Conservation (phyloP, 1,140 invertebrate genomes). For the Grapholita molesta region DNA sequence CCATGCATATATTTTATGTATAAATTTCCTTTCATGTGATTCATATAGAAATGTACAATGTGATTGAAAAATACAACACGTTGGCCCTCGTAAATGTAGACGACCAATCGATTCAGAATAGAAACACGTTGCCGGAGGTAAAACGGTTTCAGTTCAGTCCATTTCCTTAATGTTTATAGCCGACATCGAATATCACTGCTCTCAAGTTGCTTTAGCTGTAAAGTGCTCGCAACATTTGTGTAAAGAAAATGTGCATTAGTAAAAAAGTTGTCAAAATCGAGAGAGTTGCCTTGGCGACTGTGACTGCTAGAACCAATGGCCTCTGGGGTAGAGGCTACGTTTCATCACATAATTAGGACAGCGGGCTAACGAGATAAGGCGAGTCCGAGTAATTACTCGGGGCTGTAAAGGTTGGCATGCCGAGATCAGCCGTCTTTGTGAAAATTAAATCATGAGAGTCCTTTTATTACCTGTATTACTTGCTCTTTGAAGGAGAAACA, state of each 20-base stretch:
- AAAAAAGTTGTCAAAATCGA: not conserved
- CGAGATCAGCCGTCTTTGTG: conserved; percentile 7
- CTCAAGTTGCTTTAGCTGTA: not conserved
- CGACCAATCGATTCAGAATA: not conserved
- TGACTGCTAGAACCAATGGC: not conserved
- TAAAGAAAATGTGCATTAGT: too few relatives aligned
- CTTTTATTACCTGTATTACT: not conserved
- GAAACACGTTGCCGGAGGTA: not conserved
- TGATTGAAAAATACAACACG: not conserved
- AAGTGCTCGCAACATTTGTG: too few relatives aligned
- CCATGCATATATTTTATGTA: too few relatives aligned
- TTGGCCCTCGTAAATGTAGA: not conserved
- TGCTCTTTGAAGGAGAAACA: not conserved
- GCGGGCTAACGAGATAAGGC: not conserved
- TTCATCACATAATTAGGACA: not conserved
- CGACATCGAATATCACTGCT: not conserved
- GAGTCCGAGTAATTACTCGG: not conserved
- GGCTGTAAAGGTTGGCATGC: not conserved
- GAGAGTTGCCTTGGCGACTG: not conserved
- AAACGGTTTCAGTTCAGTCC: not conserved
- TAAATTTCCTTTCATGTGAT: too few relatives aligned
- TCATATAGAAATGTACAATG: not conserved
- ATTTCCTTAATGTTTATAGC: not conserved
- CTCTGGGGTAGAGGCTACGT: not conserved
- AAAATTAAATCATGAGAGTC: conserved; percentile 1